Evolutionary conservation across 2,113 vertebrate genomes (phyloP).

Genomic region (Xiphorhynchus elegans): DNA sequence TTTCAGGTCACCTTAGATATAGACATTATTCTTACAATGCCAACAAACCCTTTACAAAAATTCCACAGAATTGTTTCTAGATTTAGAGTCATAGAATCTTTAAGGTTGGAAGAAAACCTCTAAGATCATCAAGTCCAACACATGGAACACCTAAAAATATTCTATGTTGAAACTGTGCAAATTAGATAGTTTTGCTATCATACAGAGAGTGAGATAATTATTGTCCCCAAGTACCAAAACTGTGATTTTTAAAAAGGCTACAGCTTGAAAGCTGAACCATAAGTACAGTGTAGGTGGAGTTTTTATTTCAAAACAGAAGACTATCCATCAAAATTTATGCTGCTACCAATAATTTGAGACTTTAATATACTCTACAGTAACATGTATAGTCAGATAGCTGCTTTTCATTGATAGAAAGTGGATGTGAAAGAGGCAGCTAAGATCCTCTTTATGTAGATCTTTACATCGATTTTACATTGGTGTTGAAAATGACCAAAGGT

Average conservation of each 20-base stretch:
- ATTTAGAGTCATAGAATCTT: not conserved
- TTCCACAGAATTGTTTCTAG: not conserved
- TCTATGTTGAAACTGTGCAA: not conserved
- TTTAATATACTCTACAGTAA: not conserved
- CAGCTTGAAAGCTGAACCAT: not conserved
- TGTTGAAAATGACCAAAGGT: not conserved
- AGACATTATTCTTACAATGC: not conserved
- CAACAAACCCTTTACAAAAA: not conserved
- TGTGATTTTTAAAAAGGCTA: not conserved
- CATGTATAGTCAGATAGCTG: not conserved
- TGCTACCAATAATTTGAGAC: not conserved
- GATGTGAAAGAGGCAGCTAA: not conserved
- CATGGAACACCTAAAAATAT: not conserved
- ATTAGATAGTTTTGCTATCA: not conserved
- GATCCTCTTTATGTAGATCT: not conserved
- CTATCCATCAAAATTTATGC: not conserved
- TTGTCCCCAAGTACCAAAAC: not conserved
- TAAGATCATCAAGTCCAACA: not conserved
- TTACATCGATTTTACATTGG: not conserved
- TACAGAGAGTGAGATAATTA: not conserved
- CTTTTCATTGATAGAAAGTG: not conserved
- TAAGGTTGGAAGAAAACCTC: not conserved
- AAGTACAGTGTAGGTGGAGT: accelerated
- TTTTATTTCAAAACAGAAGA: not conserved
- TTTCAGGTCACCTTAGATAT: not conserved